Base-by-base conservation (phyloP, 2,797 vertebrate species). In the Saxicola maurus region DNA sequence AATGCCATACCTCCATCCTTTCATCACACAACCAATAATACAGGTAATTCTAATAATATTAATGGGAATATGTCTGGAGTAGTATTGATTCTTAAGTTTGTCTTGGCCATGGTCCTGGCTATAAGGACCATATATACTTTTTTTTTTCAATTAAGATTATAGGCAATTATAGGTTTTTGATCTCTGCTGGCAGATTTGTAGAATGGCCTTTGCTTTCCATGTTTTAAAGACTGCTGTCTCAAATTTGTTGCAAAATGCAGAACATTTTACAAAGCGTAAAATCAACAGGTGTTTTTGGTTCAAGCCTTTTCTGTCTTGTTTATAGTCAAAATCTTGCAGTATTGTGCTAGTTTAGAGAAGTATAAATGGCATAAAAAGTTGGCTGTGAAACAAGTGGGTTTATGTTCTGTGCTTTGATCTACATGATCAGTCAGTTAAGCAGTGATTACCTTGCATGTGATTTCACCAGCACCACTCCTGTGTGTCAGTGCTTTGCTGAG, bases 1-100 rank as follows among this genome's bases (percentile, higher is more conserved):
- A 84, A 98, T 99, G 98, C 99, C 99, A 4, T 98, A 99, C 92
- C 98, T 99, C 69, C 97, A 98, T 89, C 98, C 98, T 17, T 99
- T 99, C 89, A 97, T 99, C 92, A 98, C 98, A 2, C 99, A 99
- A 78, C 99, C 99, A 92, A 98, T 99, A 96, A 99, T 99, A 96
- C 99, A 98, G 98, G 98, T 98, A 95, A 91, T 82, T 15, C 25
- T 49, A 46, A 13, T 72, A 31, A n/a, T 67, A 19, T 30, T 57
- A 18, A 61, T 38, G 2, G 27, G 33, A 62, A 18, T 55, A 9
- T 45, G 10, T 72, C 46, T 38, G 55, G 17, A 37, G 23, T 62
- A 60, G 56, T 35, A 16, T 11, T 24, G 59, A 49, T 37, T 57
- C 61, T 42, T 24, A 49, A 21, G 12, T 59, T 40, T 87, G 49